Percentiles rank a stretch among this genome's conserved stretches.
These are phyloP conservation scores for Nipponia nippon DNA, from an alignment of 2,113 vertebrate species.

Conservation along the genomic window DNA sequence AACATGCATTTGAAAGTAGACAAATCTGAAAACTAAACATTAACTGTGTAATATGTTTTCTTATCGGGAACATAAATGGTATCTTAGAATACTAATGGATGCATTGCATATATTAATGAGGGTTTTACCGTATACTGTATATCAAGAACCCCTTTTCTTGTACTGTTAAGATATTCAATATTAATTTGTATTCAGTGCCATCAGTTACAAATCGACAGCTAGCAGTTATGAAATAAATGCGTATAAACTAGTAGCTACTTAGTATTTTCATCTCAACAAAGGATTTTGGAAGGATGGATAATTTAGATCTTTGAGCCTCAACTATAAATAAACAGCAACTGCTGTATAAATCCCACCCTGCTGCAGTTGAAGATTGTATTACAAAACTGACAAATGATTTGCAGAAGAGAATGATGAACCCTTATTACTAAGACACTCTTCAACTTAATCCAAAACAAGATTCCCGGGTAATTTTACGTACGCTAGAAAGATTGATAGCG, in stretches of 20 bases:
- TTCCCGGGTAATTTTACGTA: conserved; percentile 66
- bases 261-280: conserved; percentile 55
- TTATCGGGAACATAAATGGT: conserved; percentile 44
- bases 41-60: conserved; percentile 33
- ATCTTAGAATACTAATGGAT: conserved; percentile 2
- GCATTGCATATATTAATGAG: conserved; percentile 26
- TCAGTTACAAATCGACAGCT: conserved; percentile 52
- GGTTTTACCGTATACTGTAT: background rate
- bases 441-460: conserved; percentile 74
- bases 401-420: conserved; percentile 70
- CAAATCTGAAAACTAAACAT: conserved; percentile 46
- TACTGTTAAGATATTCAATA: conserved; percentile 60
- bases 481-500: conserved; percentile 60
- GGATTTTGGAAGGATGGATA: conserved; percentile 44
- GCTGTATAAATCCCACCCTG: conserved; percentile 49
- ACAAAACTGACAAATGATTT: conserved; percentile 72
- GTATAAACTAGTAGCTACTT: conserved; percentile 51
- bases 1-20: conserved; percentile 61
- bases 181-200: conserved; percentile 62
- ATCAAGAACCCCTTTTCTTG: conserved; percentile 31
- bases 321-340: conserved; percentile 57
- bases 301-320: conserved; percentile 61
- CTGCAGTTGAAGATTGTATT: conserved; percentile 40
- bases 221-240: conserved; percentile 63
- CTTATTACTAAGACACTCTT: conserved; percentile 72